A percentile compares a stretch with the other conserved stretches of the same genome.
phyloP scores from a whole-genome alignment of 2,113 vertebrate genomes.

The Todiramphus chloris region DNA sequence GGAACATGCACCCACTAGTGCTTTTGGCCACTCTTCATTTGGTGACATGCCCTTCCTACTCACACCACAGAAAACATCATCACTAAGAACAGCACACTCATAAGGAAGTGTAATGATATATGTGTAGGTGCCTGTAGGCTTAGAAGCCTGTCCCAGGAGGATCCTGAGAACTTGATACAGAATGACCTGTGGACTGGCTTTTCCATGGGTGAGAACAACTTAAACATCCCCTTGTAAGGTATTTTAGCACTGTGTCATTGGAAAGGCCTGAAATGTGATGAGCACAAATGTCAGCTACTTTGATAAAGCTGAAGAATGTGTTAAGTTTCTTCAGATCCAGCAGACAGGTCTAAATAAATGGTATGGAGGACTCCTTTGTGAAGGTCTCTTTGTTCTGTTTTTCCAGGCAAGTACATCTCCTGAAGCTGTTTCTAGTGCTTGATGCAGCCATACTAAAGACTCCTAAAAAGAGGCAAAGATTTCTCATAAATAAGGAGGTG shows the following conservation, averaged over 20 bases:
- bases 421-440: neutral
- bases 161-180: neutral
- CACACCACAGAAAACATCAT: neutral
- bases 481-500: neutral
- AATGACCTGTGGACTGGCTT: neutral
- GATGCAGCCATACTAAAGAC: neutral
- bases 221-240: neutral
- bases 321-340: neutral
- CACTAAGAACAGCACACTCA: fast-evolving
- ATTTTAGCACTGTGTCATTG: neutral
- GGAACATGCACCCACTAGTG: neutral
- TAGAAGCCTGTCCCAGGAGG: neutral
- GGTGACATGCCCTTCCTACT: neutral
- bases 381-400: neutral
- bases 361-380: neutral
- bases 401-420: neutral
- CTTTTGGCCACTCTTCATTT: neutral
- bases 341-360: neutral
- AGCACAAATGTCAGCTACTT: neutral
- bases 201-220: neutral
- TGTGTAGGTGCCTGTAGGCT: neutral
- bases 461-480: neutral
- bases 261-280: neutral
- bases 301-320: neutral
- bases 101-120: fast-evolving